Evolutionary conservation across 1,140 invertebrate species (phyloP).

Genomic region (Acromyrmex heyeri): DNA sequence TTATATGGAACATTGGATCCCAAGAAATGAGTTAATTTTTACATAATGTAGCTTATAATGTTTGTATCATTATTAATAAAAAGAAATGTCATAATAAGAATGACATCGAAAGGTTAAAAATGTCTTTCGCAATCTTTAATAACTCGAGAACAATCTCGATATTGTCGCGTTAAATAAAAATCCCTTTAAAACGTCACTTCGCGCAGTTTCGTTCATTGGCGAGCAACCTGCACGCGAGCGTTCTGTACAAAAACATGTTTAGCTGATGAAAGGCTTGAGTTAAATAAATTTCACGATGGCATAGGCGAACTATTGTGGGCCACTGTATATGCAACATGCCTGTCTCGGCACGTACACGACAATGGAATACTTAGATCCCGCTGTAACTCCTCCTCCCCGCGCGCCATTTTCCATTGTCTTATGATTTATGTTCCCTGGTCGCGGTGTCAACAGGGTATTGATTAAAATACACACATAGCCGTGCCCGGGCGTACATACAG

Average conservation of each 20-base stretch:
- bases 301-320: conserved; percentile 30
- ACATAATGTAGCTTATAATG: no score
- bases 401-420: conserved; percentile 78
- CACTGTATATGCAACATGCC: conserved; percentile 40
- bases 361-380: conserved; percentile 81
- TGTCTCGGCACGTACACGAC: conserved; percentile 68
- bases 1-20: no score
- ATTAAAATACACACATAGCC: conserved; percentile 76
- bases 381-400: conserved; percentile 60
- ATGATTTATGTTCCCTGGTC: conserved; percentile 80
- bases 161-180: neutral
- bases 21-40: no score
- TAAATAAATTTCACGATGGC: conserved; percentile 54
- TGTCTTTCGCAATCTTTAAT: neutral
- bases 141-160: neutral
- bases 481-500: conserved; percentile 17
- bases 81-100: no score
- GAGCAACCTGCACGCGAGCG: neutral
- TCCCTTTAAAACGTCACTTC: neutral
- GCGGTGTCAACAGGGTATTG: conserved; percentile 77
- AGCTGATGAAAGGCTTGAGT: conserved; percentile 46
- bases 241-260: conserved; percentile 19
- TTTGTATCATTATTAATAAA: no score
- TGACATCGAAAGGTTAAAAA: no score
- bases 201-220: conserved; percentile 3